phyloP scores from a whole-genome alignment of 2,113 vertebrate species.

The Uropsilus gracilis region DNA sequence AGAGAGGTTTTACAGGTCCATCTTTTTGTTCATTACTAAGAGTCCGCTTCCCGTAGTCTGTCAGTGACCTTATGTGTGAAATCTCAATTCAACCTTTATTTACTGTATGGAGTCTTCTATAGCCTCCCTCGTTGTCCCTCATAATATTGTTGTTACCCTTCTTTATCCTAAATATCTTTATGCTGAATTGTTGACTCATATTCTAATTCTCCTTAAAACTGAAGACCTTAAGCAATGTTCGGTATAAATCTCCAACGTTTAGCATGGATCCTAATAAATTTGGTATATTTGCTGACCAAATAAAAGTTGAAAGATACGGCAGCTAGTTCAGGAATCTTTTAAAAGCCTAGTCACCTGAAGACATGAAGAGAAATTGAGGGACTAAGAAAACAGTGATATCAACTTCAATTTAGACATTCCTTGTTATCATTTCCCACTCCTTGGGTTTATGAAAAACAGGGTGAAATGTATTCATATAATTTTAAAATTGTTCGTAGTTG shows the following conservation, averaged over 20 bases:
- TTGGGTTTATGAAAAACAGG: neutral
- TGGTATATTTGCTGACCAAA: neutral
- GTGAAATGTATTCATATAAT: neutral
- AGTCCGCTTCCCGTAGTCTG: neutral
- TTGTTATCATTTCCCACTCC: neutral
- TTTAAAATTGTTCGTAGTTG: neutral
- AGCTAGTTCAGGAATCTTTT: neutral
- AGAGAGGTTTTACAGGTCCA: neutral
- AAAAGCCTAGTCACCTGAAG: neutral
- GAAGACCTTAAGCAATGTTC: neutral
- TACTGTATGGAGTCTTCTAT: neutral
- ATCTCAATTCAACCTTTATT: neutral
- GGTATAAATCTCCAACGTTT: neutral
- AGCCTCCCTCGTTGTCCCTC: neutral
- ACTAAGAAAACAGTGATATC: neutral
- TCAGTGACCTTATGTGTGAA: neutral
- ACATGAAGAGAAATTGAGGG: neutral
- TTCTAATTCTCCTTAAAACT: neutral
- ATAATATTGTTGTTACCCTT: neutral
- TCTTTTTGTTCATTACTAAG: neutral
- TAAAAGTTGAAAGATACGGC: neutral
- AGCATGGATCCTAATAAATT: neutral
- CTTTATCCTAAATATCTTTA: neutral
- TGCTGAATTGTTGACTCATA: neutral
- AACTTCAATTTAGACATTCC: neutral